Base-by-base conservation (phyloP, 2,888 invertebrate species). In the Dorcus parallelipipedus region DNA sequence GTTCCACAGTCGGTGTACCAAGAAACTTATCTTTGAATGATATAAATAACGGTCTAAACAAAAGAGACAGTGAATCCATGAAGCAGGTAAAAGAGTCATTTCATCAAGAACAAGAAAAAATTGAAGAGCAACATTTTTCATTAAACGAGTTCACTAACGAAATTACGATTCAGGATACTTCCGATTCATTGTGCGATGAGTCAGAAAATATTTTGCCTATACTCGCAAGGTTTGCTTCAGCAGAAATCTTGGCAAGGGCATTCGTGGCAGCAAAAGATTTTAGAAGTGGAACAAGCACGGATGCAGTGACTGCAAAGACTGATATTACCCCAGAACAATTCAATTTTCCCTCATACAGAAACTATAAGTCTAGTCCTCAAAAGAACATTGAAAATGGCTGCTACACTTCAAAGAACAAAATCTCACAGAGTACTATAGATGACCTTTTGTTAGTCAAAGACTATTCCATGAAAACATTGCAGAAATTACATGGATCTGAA, bases 81-180 rank as follows among this genome's bases (percentile, higher is more conserved):
- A 33, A 33, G 26, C 26, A 33, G 6, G 26, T 33, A 6, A 33
- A 33, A 48, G 9, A 38, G 26, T n/a, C 17, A 47, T 4, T n/a
- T 45, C 2, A 3, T 17, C 14, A 33, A 47, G 38, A 20, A 43
- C 20, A 54, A n/a, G 40, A 56, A 14, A 48, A 41, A 3, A 56
- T 56, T 9, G 50, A 56, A 10, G 56, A 56, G 39, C 56, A 45
- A 10, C 43, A 56, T 40, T 56, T 56, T 14, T 51, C 51, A 26
- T 38, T 56, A 38, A 56, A 56, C 38, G 56, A 56, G 26, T 56
- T 51, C 45, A 56, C 56, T 9, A 56, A 56, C 38, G 56, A 56
- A 26, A 56, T 56, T 9, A 56, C 56, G 5, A 51, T 56, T 7
- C 45, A 38, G 9, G 43, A 50, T 9, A 23, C 23, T 7, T 17